Evolutionary conservation across 2,113 vertebrate genomes (phyloP).

Genomic region (Ceratotherium simum): DNA sequence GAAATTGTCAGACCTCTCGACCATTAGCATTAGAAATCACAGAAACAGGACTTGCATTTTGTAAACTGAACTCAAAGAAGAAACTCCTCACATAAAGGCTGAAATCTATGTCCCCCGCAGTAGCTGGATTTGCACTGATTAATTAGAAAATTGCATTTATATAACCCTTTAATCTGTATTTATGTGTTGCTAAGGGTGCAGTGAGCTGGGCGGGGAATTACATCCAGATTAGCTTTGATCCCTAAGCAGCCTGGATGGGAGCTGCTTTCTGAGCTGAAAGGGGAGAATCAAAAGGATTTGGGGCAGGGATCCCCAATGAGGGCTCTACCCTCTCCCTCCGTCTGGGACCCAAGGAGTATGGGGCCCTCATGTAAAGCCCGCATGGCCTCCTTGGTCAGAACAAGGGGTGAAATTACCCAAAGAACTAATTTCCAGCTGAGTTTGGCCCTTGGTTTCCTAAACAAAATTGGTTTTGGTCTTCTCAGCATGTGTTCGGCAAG

Average conservation of each 20-base stretch:
- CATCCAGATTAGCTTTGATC: constrained; percentile 87
- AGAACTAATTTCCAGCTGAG: constrained; percentile 92
- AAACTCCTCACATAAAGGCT: constrained; percentile 45
- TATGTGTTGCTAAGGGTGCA: constrained; percentile 82
- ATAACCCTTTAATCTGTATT: constrained; percentile 88
- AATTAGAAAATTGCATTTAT: constrained; percentile 91
- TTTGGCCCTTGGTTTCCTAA: constrained; percentile 91
- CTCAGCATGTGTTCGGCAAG: constrained; percentile 93
- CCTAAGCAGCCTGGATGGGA: constrained; percentile 71
- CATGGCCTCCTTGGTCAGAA: constrained; percentile 15
- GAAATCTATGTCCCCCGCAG: constrained; percentile 29
- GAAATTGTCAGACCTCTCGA: not conserved
- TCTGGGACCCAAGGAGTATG: not conserved
- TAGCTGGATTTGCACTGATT: constrained; percentile 82
- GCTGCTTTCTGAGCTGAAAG: constrained; percentile 67
- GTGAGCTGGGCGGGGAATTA: constrained; percentile 83
- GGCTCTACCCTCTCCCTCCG: constrained; percentile 26
- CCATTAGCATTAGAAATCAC: not conserved
- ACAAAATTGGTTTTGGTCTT: constrained; percentile 96
- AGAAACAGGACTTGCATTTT: not conserved
- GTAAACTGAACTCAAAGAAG: constrained; percentile 38
- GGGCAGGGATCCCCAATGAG: constrained; percentile 44
- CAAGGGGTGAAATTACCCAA: constrained; percentile 88
- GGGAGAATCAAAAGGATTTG: constrained; percentile 26
- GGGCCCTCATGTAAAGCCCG: not conserved